phyloP scores from a whole-genome alignment of 1,140 invertebrate species.

The Sitophilus oryzae region DNA sequence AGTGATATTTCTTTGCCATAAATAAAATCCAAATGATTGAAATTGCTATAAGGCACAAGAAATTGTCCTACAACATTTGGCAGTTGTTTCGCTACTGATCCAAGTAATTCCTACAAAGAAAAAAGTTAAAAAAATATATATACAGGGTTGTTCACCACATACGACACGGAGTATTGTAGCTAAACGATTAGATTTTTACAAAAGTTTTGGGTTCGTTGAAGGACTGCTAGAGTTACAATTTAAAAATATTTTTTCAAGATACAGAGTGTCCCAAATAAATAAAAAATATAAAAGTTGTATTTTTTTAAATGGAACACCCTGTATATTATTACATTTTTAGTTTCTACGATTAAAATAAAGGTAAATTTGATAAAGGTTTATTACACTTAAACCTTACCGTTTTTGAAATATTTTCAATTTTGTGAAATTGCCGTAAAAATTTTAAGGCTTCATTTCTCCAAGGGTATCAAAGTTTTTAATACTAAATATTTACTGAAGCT shows the following conservation, averaged over 20 bases:
- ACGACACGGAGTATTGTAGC: background rate
- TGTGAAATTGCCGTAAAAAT: no score
- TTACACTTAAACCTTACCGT: no score
- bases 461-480: no score
- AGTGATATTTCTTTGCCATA: conserved; percentile 21
- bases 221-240: background rate
- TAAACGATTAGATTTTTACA: background rate
- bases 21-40: conserved; percentile 19
- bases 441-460: no score
- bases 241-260: background rate
- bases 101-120: conserved; percentile 6
- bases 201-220: background rate
- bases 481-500: no score
- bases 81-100: conserved; percentile 40
- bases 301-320: no score
- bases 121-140: background rate
- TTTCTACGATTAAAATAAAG: no score
- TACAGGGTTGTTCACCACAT: no score
- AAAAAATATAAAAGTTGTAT: background rate
- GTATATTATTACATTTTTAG: no score
- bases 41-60: conserved; percentile 16
- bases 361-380: no score
- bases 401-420: no score
- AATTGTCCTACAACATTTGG: conserved; percentile 42
- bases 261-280: background rate